Percentiles rank a stretch among this genome's conserved stretches.
Evolutionary conservation across 2,113 vertebrate species (phyloP).

Genomic region (Passerina amoena): DNA sequence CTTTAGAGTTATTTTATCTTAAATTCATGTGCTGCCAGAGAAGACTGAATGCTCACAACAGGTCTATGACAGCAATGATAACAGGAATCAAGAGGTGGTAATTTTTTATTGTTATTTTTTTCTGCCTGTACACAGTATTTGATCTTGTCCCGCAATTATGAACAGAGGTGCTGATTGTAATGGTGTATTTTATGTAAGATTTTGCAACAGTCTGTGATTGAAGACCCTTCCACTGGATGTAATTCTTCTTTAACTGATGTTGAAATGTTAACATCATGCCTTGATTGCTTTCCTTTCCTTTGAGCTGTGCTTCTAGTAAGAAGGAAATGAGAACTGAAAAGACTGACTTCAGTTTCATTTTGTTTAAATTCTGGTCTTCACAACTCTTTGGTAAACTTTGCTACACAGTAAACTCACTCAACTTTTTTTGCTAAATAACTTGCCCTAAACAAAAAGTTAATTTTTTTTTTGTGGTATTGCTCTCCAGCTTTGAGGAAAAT

Average conservation of each 20-base stretch:
- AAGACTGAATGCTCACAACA: background rate
- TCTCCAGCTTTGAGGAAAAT: slow-evolving; percentile 27
- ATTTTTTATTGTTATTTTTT: background rate
- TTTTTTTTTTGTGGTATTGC: background rate
- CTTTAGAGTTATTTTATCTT: background rate
- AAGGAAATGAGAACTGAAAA: background rate
- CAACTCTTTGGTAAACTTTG: background rate
- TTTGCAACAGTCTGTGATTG: background rate
- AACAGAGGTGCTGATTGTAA: background rate
- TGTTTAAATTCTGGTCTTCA: background rate
- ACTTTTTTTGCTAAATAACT: background rate
- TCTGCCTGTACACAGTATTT: background rate
- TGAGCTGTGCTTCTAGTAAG: background rate
- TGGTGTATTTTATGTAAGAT: background rate
- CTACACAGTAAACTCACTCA: background rate
- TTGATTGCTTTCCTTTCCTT: slow-evolving; percentile 3
- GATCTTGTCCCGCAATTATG: background rate
- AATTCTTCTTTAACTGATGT: background rate
- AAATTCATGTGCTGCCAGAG: background rate
- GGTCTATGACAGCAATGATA: background rate
- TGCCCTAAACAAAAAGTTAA: background rate
- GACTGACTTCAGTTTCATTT: background rate
- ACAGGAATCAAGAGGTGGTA: background rate
- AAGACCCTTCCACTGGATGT: background rate
- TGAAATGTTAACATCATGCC: background rate